These are phyloP conservation scores for Leucoptera coffeella DNA, from an alignment of 2,888 invertebrate species.

Conservation along the genomic window DNA sequence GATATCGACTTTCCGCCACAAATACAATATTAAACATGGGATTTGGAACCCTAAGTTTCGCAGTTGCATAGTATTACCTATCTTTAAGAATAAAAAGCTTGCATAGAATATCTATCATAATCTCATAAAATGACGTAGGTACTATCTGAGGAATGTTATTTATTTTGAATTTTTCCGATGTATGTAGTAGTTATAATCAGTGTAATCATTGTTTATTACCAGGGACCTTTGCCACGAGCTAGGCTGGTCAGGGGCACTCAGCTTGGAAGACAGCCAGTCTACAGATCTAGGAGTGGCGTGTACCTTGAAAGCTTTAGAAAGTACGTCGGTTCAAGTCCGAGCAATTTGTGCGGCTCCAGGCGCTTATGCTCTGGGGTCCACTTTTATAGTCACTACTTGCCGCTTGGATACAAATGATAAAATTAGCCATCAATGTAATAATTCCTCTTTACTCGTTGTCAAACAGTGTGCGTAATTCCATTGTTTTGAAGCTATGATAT, in stretches of 20 bases:
- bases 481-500: too few species aligned
- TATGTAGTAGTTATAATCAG: too few species aligned
- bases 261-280: constrained; percentile 27
- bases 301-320: constrained; percentile 39
- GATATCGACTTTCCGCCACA: too few species aligned
- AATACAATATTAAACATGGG: too few species aligned
- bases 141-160: too few species aligned
- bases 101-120: too few species aligned
- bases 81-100: too few species aligned
- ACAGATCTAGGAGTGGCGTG: constrained; percentile 30
- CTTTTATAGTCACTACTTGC: constrained; percentile 34
- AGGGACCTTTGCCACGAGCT: constrained; percentile 26
- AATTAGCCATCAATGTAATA: constrained; percentile 14
- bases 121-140: too few species aligned
- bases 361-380: constrained; percentile 60
- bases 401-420: constrained; percentile 11
- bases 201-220: constrained; percentile 7
- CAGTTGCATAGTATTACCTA: too few species aligned
- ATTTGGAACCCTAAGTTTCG: too few species aligned
- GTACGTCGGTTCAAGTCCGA: constrained; percentile 51
- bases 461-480: too few species aligned
- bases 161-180: not conserved
- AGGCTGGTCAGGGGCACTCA: constrained; percentile 40
- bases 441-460: constrained; percentile 33
- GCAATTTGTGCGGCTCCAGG: constrained; percentile 59